A percentile compares a stretch with the other conserved stretches of the same genome.
Conservation (phyloP, 2,888 invertebrate genomes). For the Synergus laeviventris region DNA sequence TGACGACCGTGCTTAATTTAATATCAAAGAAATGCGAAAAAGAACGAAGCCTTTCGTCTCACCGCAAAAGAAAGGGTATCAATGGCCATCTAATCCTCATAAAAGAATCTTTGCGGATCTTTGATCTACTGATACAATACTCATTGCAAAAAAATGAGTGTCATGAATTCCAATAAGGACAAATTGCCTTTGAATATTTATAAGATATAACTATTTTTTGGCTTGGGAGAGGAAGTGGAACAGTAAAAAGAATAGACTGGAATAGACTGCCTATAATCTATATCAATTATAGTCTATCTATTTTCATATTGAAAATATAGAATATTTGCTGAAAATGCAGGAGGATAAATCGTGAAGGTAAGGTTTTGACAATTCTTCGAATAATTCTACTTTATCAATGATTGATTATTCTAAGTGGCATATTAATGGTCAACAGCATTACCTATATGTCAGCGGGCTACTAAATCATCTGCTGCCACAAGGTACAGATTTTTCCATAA, state of each 20-base stretch:
- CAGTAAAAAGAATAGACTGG: no score
- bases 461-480: not conserved
- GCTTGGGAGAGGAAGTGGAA: no score
- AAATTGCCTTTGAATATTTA: not conserved
- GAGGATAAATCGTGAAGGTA: not conserved
- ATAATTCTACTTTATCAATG: not conserved
- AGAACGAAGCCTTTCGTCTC: not conserved
- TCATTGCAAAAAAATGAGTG: not conserved
- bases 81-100: slow-evolving; percentile 28
- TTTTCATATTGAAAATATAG: no score
- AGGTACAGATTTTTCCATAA: not conserved
- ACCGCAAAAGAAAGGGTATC: not conserved
- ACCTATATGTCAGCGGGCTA: slow-evolving; percentile 7
- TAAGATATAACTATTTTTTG: not conserved
- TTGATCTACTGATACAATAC: not conserved
- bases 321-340: not conserved
- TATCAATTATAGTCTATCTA: no score
- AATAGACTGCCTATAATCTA: no score
- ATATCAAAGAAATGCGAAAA: slow-evolving; percentile 19
- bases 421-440: not conserved
- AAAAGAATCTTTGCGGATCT: slow-evolving; percentile 33
- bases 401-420: not conserved
- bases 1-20: slow-evolving; percentile 28
- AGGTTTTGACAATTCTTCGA: not conserved
- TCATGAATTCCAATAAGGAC: not conserved